A percentile compares a stretch with the other conserved stretches of the same genome.
Conservation (phyloP, 2,113 vertebrate genomes). For the Drymodes brunneopygia region DNA sequence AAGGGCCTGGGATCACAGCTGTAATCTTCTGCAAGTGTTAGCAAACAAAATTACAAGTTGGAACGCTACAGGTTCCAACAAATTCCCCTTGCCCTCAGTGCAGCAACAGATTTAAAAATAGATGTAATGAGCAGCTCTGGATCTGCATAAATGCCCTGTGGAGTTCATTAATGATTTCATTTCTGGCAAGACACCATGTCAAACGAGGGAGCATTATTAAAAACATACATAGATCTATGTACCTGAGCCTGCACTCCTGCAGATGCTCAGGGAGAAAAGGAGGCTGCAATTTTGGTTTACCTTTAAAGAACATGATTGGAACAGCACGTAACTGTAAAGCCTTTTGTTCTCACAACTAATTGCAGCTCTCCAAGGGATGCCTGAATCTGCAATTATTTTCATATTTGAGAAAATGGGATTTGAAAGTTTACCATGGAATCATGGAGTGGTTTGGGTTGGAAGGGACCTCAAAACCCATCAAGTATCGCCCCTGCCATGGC, state of each 20-base stretch:
- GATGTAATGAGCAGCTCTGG: conserved; percentile 23
- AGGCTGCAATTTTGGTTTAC: not conserved
- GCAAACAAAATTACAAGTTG: conserved; percentile 63
- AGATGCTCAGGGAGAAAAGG: not conserved
- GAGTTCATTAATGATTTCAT: conserved; percentile 41
- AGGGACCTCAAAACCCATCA: fast-evolving
- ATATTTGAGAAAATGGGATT: not conserved
- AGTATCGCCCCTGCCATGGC: not conserved
- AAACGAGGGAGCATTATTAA: not conserved
- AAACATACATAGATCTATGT: not conserved
- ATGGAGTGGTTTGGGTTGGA: not conserved
- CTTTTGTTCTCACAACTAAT: not conserved
- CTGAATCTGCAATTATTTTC: not conserved
- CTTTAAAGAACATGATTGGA: not conserved
- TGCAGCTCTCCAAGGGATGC: not conserved
- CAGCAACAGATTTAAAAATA: conserved; percentile 31
- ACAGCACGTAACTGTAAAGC: not conserved
- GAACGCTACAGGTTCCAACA: conserved; percentile 44
- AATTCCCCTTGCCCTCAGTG: not conserved
- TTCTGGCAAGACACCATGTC: conserved; percentile 37
- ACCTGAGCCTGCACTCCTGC: not conserved
- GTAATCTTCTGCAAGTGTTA: conserved; percentile 27
- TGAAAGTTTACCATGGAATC: not conserved
- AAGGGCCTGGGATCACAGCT: conserved; percentile 4
- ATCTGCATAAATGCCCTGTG: conserved; percentile 20